Base-by-base conservation (phyloP, 2,888 invertebrate species). In the Ceraclea dissimilis region DNA sequence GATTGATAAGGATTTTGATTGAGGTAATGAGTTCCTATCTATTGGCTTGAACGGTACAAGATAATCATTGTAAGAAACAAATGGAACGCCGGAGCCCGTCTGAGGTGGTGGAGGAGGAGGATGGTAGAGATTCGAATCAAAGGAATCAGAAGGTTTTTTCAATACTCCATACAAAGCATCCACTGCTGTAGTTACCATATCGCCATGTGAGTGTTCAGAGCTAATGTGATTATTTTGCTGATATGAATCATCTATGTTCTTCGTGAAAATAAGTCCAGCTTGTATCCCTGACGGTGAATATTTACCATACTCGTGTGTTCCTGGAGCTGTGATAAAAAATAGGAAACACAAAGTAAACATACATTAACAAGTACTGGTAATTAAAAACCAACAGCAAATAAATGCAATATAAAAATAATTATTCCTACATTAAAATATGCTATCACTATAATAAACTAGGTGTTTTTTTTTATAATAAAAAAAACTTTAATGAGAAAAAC, bases 211-310 rank as follows among this genome's bases (percentile, higher is more conserved):
- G 48, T 13, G 62, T 39, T 39, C 39, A n/a, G 39, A 13, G 39
- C 16, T 16, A 13, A 39, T 39, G 39, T 39, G 13, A 13, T 39
- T 39, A 16, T 4, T 13, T 39, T 39, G 39, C 4, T 39, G 16
- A 13, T 13, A 2, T 4, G 39, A 2, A 8, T 39, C 16, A 4
- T 39, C 39, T n/a, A 39, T 2, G 13, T 39, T 39, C 50, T 76
- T 70, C 66, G 77, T 69, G 61, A 76, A 66, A 60, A 76, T 71
- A 59, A 76, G 67, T 49, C 76, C 77, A 53, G 77, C 77, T 65
- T 75, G 76, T 51, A 74, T 68, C 63, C 76, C 76, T 67, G 66
- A 71, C 69, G 75, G 71, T 34, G 46, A 44, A 70, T 47, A 49
- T 39, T 49, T 55, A 26, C 52, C 49, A 49, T 16, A n/a, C 2